phyloP scores from a whole-genome alignment of 2,113 vertebrate genomes.

The Mugil cephalus region DNA sequence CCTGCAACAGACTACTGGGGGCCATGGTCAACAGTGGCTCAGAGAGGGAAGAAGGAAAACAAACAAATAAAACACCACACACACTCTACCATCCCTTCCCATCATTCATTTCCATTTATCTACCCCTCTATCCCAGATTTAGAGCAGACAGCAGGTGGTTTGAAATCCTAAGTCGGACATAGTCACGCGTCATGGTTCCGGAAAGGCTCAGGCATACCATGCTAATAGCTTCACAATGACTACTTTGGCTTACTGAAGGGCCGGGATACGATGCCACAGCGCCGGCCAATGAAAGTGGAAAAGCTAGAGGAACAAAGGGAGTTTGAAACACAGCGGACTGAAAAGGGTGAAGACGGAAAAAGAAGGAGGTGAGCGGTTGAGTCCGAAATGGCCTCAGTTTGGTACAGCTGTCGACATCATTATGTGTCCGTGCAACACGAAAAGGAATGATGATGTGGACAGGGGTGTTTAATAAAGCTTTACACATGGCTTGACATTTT shows the following conservation, averaged over 20 bases:
- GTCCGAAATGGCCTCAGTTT: constrained; percentile 17
- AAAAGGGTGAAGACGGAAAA: constrained; percentile 1
- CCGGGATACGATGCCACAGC: constrained; percentile 12
- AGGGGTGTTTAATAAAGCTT: constrained; percentile 63
- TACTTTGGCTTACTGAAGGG: constrained; percentile 18
- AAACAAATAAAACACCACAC: constrained; percentile 34
- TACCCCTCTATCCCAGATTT: constrained; percentile 38
- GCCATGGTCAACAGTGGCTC: constrained; percentile 62
- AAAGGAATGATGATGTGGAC: constrained; percentile 30
- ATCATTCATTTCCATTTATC: constrained; percentile 32
- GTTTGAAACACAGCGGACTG: background rate
- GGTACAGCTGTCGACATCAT: constrained; percentile 23
- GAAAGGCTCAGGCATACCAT: constrained; percentile 40
- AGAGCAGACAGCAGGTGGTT: constrained; percentile 67
- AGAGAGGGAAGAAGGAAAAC: constrained; percentile 2
- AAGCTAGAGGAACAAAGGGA: background rate
- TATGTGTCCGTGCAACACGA: constrained; percentile 19
- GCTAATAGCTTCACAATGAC: constrained; percentile 29
- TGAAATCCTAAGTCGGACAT: constrained; percentile 62
- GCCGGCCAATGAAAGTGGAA: background rate
- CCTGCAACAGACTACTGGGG: constrained; percentile 50
- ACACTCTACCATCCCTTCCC: background rate
- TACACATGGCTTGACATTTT: constrained; percentile 45
- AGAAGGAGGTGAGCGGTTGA: constrained; percentile 9
- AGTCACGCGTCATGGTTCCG: constrained; percentile 36